Conservation (phyloP, 1,140 invertebrate genomes). For the Leptinotarsa lineolata region DNA sequence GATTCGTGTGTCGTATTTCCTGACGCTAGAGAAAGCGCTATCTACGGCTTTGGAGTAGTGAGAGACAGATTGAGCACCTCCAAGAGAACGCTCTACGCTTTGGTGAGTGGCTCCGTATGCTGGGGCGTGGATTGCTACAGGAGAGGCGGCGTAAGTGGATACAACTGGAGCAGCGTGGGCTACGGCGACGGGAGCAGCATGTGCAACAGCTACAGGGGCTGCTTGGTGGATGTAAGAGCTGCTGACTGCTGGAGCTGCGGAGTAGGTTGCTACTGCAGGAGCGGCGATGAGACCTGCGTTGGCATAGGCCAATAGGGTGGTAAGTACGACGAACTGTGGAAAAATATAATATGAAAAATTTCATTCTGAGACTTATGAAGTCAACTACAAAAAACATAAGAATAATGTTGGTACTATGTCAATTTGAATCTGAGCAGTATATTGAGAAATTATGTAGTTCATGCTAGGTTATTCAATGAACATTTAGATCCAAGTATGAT, state of each 20-base stretch:
- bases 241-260: constrained; percentile 43
- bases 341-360: constrained; percentile 1
- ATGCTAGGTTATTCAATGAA: too few relatives aligned
- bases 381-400: constrained; percentile 16
- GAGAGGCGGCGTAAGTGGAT: constrained; percentile 32
- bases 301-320: constrained; percentile 56
- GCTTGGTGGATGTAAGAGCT: constrained; percentile 37
- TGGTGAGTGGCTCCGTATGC: constrained; percentile 62
- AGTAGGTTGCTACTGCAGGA: constrained; percentile 45
- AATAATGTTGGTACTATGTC: too few relatives aligned
- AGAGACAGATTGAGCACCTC: constrained; percentile 62
- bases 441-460: too few relatives aligned
- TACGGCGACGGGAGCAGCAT: constrained; percentile 16
- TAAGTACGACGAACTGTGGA: constrained; percentile 37
- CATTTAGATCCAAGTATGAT: too few relatives aligned
- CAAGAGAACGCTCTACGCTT: constrained; percentile 62
- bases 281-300: constrained; percentile 55
- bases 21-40: constrained; percentile 65
- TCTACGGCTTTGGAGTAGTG: constrained; percentile 66
- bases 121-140: constrained; percentile 51
- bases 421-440: constrained; percentile 11
- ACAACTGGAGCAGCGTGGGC: constrained; percentile 47
- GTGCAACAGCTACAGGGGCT: constrained; percentile 23
- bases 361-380: constrained; percentile 19
- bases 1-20: constrained; percentile 64